Percentiles rank a stretch among this genome's conserved stretches.
Conservation (phyloP, 1,140 invertebrate genomes). For the Aphelenchoides avenae region DNA sequence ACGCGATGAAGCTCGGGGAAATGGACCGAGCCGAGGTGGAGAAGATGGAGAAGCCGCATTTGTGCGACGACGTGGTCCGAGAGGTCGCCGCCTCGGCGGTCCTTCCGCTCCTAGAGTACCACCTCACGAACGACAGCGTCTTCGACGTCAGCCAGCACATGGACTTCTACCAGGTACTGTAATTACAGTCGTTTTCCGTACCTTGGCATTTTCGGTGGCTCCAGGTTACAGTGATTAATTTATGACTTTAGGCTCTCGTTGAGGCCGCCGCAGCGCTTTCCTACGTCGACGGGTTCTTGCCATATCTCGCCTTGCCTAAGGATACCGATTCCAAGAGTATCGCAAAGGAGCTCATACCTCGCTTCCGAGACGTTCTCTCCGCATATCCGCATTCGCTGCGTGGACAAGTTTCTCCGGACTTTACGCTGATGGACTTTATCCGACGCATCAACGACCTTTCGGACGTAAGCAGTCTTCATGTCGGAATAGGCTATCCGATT, state of each 20-base stretch:
- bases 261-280: conserved; percentile 48
- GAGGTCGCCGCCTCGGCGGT: conserved; percentile 19
- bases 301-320: conserved; percentile 44
- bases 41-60: background rate
- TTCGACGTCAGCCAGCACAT: conserved; percentile 56
- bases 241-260: conserved; percentile 42
- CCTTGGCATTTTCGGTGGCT: too few relatives aligned
- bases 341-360: conserved; percentile 52
- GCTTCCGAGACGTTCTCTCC: conserved; percentile 48
- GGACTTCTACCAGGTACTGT: conserved; percentile 54
- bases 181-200: too few relatives aligned
- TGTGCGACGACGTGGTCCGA: conserved; percentile 16
- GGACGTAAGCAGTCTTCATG: too few relatives aligned
- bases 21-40: too few relatives aligned
- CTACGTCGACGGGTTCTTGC: conserved; percentile 40
- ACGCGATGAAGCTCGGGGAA: conserved; percentile 18
- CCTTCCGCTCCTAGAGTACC: conserved; percentile 44
- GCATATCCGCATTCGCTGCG: conserved; percentile 39
- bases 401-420: conserved; percentile 48
- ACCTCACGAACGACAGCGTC: conserved; percentile 52
- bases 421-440: conserved; percentile 53
- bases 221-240: too few relatives aligned
- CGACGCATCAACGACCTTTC: conserved; percentile 44
- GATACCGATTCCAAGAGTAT: conserved; percentile 47
- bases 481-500: too few relatives aligned